phyloP scores from a whole-genome alignment of 2,113 vertebrate species.

The Zosterops japonicus region DNA sequence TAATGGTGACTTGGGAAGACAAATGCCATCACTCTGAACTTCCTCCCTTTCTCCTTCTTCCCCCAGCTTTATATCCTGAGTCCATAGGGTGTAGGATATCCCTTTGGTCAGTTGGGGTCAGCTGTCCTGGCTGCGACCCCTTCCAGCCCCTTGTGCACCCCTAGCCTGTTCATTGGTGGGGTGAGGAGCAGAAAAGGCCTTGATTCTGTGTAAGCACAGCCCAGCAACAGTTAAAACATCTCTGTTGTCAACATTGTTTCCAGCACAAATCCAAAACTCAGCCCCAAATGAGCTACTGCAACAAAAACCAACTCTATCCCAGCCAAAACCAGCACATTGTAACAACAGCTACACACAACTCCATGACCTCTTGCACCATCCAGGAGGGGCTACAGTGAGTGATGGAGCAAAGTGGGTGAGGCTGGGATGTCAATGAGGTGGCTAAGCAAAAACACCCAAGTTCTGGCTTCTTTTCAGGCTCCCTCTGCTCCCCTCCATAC shows the following conservation, averaged over 20 bases:
- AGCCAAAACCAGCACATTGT: not conserved
- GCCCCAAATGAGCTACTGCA: not conserved
- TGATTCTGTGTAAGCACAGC: not conserved
- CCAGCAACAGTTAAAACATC: not conserved
- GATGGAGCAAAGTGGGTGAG: not conserved
- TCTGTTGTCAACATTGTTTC: not conserved
- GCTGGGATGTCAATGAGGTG: not conserved
- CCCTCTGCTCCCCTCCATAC: not conserved
- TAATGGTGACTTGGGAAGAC: not conserved
- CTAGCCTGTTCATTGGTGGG: not conserved
- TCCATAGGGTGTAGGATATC: not conserved
- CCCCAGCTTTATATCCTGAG: not conserved
- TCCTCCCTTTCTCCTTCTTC: not conserved
- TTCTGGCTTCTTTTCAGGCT: not conserved
- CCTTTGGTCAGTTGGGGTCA: not conserved
- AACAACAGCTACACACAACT: not conserved
- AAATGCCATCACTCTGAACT: not conserved
- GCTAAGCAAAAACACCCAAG: not conserved
- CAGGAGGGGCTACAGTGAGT: not conserved
- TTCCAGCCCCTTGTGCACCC: not conserved
- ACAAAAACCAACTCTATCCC: not conserved
- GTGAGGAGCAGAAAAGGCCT: not conserved
- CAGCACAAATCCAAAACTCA: not conserved
- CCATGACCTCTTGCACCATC: rapidly evolving
- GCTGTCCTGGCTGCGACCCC: not conserved